Evolutionary conservation across 2,888 invertebrate genomes (phyloP).

Genomic region (Patella pellucida): DNA sequence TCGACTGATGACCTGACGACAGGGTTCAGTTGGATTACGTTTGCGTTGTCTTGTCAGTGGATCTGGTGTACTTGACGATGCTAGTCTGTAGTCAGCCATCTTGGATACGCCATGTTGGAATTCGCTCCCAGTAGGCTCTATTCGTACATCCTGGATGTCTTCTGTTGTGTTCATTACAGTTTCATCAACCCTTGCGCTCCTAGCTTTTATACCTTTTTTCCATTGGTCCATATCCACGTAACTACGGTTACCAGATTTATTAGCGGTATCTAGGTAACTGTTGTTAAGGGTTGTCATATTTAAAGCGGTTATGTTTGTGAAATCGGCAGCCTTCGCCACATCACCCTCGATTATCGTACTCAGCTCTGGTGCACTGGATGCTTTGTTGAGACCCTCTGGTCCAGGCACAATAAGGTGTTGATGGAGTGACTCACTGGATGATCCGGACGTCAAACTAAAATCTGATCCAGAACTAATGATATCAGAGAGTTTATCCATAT

Average conservation of each 20-base stretch:
- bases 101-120: too few species aligned
- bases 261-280: neutral
- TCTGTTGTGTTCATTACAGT: too few species aligned
- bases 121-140: too few species aligned
- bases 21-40: neutral
- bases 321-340: neutral
- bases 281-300: neutral
- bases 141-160: too few species aligned
- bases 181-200: too few species aligned
- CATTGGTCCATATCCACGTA: too few species aligned
- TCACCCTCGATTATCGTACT: neutral
- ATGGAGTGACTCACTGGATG: neutral
- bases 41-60: neutral
- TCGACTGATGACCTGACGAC: neutral
- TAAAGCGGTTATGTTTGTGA: neutral
- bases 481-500: neutral
- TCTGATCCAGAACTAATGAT: neutral
- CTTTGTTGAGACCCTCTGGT: neutral
- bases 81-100: too few species aligned
- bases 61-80: neutral
- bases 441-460: slow-evolving; percentile 1
- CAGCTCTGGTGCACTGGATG: neutral
- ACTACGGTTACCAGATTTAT: too few species aligned
- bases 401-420: neutral
- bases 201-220: too few species aligned